Evolutionary conservation across 35 echinoderm and acorn worm species (phyloP).

Genomic region (Patiria miniata): DNA sequence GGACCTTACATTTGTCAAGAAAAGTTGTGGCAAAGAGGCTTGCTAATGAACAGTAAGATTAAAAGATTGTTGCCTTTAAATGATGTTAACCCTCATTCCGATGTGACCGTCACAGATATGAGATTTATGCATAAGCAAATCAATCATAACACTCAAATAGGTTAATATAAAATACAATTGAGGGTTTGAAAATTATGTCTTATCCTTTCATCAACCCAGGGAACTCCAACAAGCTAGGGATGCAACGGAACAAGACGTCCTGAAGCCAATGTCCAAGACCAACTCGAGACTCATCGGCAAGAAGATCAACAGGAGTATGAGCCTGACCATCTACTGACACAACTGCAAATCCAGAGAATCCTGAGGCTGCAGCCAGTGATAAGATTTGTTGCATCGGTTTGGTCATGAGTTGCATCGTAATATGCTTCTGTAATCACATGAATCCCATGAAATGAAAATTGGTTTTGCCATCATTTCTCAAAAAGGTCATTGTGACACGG

Average conservation of each 20-base stretch:
- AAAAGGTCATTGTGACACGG: too few relatives aligned
- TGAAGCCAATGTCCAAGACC: constrained; percentile 27
- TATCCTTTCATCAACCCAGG: constrained; percentile 30
- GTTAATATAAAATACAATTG: neutral
- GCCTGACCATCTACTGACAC: constrained; percentile 82
- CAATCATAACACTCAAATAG: neutral
- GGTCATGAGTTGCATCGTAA: neutral
- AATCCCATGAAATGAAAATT: too few relatives aligned
- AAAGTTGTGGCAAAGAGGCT: too few relatives aligned
- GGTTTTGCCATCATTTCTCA: too few relatives aligned
- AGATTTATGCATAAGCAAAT: too few relatives aligned
- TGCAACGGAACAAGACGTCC: constrained; percentile 46
- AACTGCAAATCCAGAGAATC: neutral
- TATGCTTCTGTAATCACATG: neutral
- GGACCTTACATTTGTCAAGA: too few relatives aligned
- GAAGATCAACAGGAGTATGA: constrained; percentile 98
- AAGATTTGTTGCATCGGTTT: neutral
- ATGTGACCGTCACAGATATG: too few relatives aligned
- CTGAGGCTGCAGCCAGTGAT: too few relatives aligned
- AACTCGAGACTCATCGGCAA: constrained; percentile 45
- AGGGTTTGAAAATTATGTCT: neutral
- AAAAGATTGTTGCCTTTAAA: too few relatives aligned
- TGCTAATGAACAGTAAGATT: too few relatives aligned
- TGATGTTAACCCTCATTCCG: too few relatives aligned
- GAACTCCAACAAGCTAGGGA: constrained; percentile 72